These are phyloP conservation scores for Muraenolepis orangiensis DNA, from an alignment of 2,797 vertebrate genomes.

Conservation along the genomic window DNA sequence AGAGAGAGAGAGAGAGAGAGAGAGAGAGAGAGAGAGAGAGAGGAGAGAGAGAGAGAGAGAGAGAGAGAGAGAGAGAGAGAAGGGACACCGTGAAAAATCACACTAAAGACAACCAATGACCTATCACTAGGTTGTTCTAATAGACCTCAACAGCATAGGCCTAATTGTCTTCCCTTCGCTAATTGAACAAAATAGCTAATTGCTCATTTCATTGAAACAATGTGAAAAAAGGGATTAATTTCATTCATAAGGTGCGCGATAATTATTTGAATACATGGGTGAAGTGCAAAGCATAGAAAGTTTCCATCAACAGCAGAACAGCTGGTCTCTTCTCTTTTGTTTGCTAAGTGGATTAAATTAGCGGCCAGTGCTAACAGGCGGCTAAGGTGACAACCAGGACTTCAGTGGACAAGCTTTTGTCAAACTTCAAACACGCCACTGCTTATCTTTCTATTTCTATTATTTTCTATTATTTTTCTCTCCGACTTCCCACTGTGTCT, in stretches of 20 bases:
- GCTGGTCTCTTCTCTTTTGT: constrained; percentile 55
- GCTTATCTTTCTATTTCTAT: neutral
- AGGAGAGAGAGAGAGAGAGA: constrained; percentile 17
- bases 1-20: constrained; percentile 34
- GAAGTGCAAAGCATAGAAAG: neutral
- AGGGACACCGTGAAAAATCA: constrained; percentile 67
- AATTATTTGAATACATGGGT: neutral
- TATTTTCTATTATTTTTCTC: neutral
- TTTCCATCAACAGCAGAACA: constrained; percentile 31
- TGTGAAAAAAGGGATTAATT: neutral
- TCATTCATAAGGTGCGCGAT: neutral
- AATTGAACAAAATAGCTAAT: neutral
- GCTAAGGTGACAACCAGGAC: constrained; percentile 65
- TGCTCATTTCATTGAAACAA: neutral
- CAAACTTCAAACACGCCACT: constrained; percentile 48
- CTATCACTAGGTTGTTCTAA: constrained; percentile 26
- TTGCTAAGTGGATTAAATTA: constrained; percentile 70
- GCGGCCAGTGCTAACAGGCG: constrained; percentile 63
- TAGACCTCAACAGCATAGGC: neutral
- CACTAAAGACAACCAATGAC: constrained; percentile 42
- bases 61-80: constrained; percentile 10
- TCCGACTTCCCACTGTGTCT: neutral
- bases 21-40: neutral
- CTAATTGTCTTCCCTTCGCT: neutral
- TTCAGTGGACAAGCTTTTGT: constrained; percentile 63